These are phyloP conservation scores for Tillus elongatus DNA, from an alignment of 2,888 invertebrate species.

Conservation along the genomic window DNA sequence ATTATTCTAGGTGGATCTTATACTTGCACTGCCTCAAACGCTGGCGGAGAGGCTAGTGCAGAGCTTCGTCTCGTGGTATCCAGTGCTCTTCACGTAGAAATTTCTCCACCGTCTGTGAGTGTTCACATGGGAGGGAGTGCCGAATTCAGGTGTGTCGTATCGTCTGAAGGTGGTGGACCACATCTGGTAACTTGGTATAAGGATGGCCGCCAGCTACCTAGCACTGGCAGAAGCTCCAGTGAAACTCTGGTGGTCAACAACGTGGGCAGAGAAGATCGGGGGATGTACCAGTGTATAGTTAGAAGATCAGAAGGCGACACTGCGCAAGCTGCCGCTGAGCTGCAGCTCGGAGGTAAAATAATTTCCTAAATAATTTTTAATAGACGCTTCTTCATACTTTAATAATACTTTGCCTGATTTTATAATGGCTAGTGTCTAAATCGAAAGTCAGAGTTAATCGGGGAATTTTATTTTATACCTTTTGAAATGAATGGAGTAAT, in stretches of 20 bases:
- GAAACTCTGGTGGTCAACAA: constrained; percentile 56
- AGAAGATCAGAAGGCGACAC: constrained; percentile 63
- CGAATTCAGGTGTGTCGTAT: constrained; percentile 54
- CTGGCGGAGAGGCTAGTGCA: constrained; percentile 60
- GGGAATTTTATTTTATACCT: too few species aligned
- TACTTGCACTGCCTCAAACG: constrained; percentile 59
- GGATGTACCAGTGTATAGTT: constrained; percentile 70
- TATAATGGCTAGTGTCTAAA: too few species aligned
- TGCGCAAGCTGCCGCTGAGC: constrained; percentile 66
- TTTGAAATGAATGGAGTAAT: too few species aligned
- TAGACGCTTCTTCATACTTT: too few species aligned
- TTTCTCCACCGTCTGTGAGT: constrained; percentile 55
- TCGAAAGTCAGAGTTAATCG: too few species aligned
- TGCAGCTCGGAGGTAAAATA: constrained; percentile 59
- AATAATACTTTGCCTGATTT: too few species aligned
- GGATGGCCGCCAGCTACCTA: constrained; percentile 57
- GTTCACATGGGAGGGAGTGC: constrained; percentile 69
- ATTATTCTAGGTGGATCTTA: constrained; percentile 47
- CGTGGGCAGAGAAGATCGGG: constrained; percentile 62
- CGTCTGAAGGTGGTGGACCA: constrained; percentile 46
- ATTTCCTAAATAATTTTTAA: too few species aligned
- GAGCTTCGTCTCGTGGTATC: constrained; percentile 58
- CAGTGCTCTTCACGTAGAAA: constrained; percentile 58
- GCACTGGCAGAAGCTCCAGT: constrained; percentile 53
- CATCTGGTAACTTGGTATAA: constrained; percentile 50